Evolutionary conservation across 2,888 invertebrate species (phyloP), one percentile per base, ranked within the genome.

Genomic region (Papilio elwesi): DNA sequence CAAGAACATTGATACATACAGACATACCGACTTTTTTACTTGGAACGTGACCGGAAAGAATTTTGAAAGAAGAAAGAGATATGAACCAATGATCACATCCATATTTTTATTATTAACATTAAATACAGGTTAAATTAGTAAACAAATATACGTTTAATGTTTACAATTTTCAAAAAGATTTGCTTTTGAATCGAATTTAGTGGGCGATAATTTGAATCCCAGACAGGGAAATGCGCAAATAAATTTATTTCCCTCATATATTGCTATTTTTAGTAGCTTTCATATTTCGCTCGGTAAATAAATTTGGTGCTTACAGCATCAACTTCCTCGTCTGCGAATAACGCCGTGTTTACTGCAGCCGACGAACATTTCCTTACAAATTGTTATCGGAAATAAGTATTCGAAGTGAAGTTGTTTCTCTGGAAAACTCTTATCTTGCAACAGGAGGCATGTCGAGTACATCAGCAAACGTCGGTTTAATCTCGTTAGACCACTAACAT

Each of bases 351-450:
- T 77, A 79, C 79, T 75, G 77, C 76, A 59, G 68, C 76, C 77
- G 76, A 83, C 75, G 80, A 80, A 73, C 72, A 86, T 89, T 90
- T 89, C 88, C 88, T 85, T 84, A 83, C 83, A 86, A 87, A 88
- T 86, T 81, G 83, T 82, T 86, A 87, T 88, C 86, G 87, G 90
- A 89, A 89, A 89, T 86, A 82, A 82, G 81, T 82, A 81, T 80
- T 76, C 74, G 71, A 75, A 81, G 80, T 84, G 77, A 84, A 86
- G 87, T 83, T 83, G 84, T 87, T 85, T 88, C 85, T 74, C 78
- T 84, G 82, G 85, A 87, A 89, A 87, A 85, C 83, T 80, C 87
- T 89, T 87, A 88, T 88, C 87, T 82, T 78, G 65, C 74, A 77
- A 77, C 78, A 81, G 74, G 77, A 81, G 85, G 86, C 83, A 89